Evolutionary conservation across 2,113 vertebrate genomes (phyloP), one percentile per base, ranked within the genome.

Genomic region (Myiopsitta monachus): DNA sequence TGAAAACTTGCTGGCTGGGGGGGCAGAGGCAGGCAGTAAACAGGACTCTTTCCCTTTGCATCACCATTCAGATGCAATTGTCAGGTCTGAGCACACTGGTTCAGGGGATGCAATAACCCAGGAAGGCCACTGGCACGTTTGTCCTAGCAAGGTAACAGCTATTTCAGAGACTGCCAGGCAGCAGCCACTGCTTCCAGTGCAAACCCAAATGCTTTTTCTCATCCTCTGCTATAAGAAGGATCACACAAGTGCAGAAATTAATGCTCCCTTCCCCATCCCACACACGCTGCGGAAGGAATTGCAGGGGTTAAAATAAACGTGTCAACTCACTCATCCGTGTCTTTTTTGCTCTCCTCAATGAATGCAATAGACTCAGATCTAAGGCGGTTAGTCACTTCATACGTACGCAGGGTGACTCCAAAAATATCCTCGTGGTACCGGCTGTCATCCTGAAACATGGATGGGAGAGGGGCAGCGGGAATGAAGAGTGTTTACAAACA

Each of bases 351-450:
- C 96, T 99, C 99, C 95, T 99, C 99, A 24, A 99, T 99, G 98
- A 98, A 99, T 33, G 99, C 99, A 27, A 99, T 99, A 75, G 99
- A 99, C 98, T 99, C 99, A 2, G 99, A 99, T 87, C 99, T 98
- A 96, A 99, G 98, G 91, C 99, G 98, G 97, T 99, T 99, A 94
- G 99, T 99, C 97, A 99, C 99, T 97, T 99, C 99, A 1, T 99
- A 99, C 0, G 99, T 99, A 39, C 99, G 98, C 96, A 99, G 98
- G 87, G 99, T 99, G 96, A 99, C 99, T 11, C 99, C 99, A 19
- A 99, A 99, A 95, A 99, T 99, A 95, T 99, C 99, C 97, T 99
- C 99, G 0, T 99, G 99, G 97, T 99, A 99, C 70, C 99, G 98
- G 95, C 99, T 99, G 98, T 99, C 99, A 95, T 99, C 99, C 99